These are phyloP conservation scores for Leptonema lineaticorne DNA, from an alignment of 1,140 invertebrate species.

Conservation along the genomic window DNA sequence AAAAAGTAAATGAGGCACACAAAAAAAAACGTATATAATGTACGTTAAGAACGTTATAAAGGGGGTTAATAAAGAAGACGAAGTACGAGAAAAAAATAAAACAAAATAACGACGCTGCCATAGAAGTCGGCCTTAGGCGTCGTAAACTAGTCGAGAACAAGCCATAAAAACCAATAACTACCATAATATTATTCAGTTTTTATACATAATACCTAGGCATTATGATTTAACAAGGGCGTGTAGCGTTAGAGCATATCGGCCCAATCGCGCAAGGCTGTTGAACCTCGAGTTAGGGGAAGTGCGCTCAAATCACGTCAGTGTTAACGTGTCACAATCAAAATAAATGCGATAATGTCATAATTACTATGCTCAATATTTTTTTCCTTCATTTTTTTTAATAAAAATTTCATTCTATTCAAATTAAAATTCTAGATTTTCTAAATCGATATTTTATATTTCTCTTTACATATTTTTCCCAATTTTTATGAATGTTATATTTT, in stretches of 20 bases:
- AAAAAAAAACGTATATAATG: neutral
- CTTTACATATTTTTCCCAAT: too few species aligned
- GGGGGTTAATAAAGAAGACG: neutral
- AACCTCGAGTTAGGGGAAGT: neutral
- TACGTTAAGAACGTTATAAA: neutral
- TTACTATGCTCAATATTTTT: too few species aligned
- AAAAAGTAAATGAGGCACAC: constrained; percentile 3
- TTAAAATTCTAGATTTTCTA: too few species aligned
- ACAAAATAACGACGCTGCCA: neutral
- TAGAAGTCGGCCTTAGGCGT: constrained; percentile 14
- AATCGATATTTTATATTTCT: too few species aligned
- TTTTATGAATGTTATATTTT: too few species aligned
- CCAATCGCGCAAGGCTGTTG: neutral
- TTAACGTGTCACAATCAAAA: too few species aligned
- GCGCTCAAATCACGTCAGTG: too few species aligned
- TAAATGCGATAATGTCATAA: too few species aligned
- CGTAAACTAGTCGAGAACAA: constrained; percentile 32
- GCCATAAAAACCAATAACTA: constrained; percentile 40
- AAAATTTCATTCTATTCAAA: too few species aligned
- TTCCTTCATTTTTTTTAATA: too few species aligned
- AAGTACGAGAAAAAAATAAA: too few species aligned
- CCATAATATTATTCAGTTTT: constrained; percentile 36
- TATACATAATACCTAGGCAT: constrained; percentile 39
- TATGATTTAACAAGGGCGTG: constrained; percentile 39
- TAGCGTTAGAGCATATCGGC: neutral